Evolutionary conservation across 2,888 invertebrate genomes (phyloP).

Genomic region (Hirtodrosophila cameraria): DNA sequence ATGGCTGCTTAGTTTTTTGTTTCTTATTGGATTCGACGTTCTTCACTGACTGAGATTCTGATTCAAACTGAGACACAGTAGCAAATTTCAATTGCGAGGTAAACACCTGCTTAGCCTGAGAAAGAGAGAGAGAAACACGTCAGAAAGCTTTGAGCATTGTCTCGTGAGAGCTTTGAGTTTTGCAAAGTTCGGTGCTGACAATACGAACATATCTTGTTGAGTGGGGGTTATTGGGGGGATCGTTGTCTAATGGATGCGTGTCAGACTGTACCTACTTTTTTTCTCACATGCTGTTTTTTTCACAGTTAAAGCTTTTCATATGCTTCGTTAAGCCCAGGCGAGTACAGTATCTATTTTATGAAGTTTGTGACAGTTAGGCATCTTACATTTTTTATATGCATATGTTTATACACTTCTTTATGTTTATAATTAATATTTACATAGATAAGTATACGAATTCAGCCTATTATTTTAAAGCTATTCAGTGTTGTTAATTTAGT

Average conservation of each 20-base stretch:
- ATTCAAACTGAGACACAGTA: conserved; percentile 55
- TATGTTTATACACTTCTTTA: too few relatives aligned
- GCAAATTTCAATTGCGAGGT: conserved; percentile 31
- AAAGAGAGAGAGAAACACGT: background rate
- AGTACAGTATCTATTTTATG: background rate
- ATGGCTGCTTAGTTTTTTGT: conserved; percentile 53
- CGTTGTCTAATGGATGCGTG: conserved; percentile 20
- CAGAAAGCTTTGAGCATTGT: conserved; percentile 17
- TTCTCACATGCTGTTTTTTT: background rate
- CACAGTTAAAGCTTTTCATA: conserved; percentile 17
- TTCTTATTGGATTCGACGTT: conserved; percentile 41
- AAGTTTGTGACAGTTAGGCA: background rate
- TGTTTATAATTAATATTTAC: too few relatives aligned
- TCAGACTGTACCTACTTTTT: conserved; percentile 41
- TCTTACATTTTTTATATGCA: too few relatives aligned
- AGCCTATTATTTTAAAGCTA: too few relatives aligned
- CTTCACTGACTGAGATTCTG: conserved; percentile 66
- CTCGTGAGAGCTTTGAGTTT: conserved; percentile 18
- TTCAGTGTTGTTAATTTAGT: too few relatives aligned
- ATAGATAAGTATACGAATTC: too few relatives aligned
- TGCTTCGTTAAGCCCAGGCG: background rate
- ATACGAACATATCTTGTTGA: conserved; percentile 29
- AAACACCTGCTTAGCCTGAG: conserved; percentile 35
- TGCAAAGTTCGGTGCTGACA: conserved; percentile 10
- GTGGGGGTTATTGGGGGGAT: conserved; percentile 21